Evolutionary conservation across 2,797 vertebrate species (phyloP).

Genomic region (Nyctibius grandis): DNA sequence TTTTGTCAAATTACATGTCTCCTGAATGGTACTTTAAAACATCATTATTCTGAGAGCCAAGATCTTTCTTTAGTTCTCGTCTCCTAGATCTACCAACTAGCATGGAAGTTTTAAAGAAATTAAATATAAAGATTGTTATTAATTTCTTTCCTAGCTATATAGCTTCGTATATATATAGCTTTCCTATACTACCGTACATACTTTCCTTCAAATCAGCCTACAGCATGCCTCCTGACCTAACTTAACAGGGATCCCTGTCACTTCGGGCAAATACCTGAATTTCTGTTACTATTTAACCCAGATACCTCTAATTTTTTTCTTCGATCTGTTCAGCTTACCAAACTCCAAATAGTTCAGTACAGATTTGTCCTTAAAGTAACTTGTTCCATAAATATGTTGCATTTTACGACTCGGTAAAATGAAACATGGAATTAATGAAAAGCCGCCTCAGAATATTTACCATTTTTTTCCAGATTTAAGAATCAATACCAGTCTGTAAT

Average conservation of each 20-base stretch:
- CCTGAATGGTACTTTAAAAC: background rate
- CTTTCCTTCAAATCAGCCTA: background rate
- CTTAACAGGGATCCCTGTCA: background rate
- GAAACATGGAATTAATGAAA: background rate
- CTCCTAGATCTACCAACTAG: background rate
- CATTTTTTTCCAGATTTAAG: background rate
- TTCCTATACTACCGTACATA: background rate
- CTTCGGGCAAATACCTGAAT: background rate
- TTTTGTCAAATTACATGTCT: background rate
- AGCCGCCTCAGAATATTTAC: background rate
- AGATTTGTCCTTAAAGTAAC: background rate
- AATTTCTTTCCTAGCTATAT: background rate
- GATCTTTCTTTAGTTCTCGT: background rate
- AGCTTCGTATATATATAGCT: background rate
- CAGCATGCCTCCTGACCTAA: background rate
- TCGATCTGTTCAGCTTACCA: background rate
- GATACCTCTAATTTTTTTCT: background rate
- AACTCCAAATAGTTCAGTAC: background rate
- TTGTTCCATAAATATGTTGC: background rate
- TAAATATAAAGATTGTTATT: background rate
- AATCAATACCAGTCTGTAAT: background rate
- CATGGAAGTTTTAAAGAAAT: background rate
- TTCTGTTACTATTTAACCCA: background rate
- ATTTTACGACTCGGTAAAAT: background rate
- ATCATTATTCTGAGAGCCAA: background rate